These are phyloP conservation scores for Calameuta filiformis DNA, from an alignment of 2,888 invertebrate species.

Conservation along the genomic window DNA sequence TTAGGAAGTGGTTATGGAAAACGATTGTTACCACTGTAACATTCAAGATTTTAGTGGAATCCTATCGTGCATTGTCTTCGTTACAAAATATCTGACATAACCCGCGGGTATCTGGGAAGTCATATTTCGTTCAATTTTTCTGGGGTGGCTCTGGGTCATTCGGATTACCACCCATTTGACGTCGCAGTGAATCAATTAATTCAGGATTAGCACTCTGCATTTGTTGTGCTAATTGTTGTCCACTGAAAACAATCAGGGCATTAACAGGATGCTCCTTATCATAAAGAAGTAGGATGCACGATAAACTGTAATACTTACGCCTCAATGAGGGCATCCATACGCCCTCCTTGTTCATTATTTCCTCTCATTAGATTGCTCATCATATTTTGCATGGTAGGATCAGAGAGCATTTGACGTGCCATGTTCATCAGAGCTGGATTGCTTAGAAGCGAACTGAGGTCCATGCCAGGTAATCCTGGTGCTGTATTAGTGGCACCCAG, in stretches of 20 bases:
- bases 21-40: background rate
- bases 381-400: constrained; percentile 85
- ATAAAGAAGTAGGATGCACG: background rate
- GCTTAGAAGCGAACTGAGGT: constrained; percentile 76
- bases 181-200: constrained; percentile 80
- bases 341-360: constrained; percentile 48
- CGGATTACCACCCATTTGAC: constrained; percentile 67
- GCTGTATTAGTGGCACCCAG: constrained; percentile 36
- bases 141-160: constrained; percentile 57
- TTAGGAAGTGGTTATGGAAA: background rate
- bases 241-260: constrained; percentile 67
- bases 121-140: constrained; percentile 46
- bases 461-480: constrained; percentile 60
- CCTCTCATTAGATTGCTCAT: constrained; percentile 72
- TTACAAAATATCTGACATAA: background rate
- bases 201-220: constrained; percentile 87
- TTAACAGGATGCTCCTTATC: background rate
- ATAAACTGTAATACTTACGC: constrained; percentile 63
- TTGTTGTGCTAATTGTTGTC: constrained; percentile 84
- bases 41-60: background rate
- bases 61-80: background rate
- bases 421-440: constrained; percentile 87
- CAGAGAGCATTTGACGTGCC: constrained; percentile 86
- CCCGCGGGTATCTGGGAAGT: background rate
- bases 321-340: constrained; percentile 67